Evolutionary conservation across 2,113 vertebrate genomes (phyloP), one percentile per base, ranked within the genome.

Genomic region (Tiliqua scincoides): DNA sequence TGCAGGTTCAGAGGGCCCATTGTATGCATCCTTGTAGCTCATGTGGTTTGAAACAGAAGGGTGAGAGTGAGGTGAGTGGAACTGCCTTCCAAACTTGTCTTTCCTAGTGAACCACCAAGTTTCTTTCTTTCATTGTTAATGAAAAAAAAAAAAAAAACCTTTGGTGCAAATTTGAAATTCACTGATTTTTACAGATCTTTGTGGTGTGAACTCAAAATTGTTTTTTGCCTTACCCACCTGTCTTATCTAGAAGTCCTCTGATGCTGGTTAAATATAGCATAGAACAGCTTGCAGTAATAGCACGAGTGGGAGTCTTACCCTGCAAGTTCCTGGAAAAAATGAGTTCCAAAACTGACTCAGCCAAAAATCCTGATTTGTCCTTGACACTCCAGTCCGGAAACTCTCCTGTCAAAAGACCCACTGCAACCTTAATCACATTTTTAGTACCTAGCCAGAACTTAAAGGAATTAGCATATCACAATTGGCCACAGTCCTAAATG

Each of bases 281-380:
- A 74, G 37, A 74, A 37, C 35, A 74, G 30, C 27, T 35, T 84
- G 43, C 27, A 10, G 48, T 61, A 79, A 35, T 14, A 62, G 20
- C 11, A n/a, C 14, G 30, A 32, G 3, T 54, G 27, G n/a, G 27
- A 52, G 37, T 85, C 65, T 79, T 78, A 79, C 14, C 48, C 18
- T 9, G 48, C 72, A 10, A 87, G 14, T 1, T 76, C 4, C 0
- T 0, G 68, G 1, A 81, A 4, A n/a, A 8, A 70, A 40, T 61
- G 61, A 48, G 35, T 57, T 32, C 40, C 61, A 10, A 57, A 77
- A 1, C 54, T 40, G 32, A 72, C 71, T 75, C 59, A 63, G 61
- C 43, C 84, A 82, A 67, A 63, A 62, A 0, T 2, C 1, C 0
- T 5, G 10, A 40, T 72, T 87, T 0, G 2, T 27, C 10, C 85